Percentiles rank a stretch among this genome's conserved stretches.
phyloP scores from a whole-genome alignment of 1,140 invertebrate species.

The Hyles euphorbiae region DNA sequence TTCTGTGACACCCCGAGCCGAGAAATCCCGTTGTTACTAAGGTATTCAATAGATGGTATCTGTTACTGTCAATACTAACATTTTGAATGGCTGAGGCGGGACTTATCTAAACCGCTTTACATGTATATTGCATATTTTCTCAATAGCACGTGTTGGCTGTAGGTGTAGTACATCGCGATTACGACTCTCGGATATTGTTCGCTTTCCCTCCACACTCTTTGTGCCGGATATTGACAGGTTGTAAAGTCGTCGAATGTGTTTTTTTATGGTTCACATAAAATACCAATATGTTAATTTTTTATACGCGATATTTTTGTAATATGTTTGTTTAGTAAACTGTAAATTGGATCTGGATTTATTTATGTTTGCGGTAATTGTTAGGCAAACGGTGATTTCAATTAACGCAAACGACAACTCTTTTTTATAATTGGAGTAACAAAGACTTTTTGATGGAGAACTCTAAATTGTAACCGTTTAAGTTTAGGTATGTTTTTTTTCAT shows the following conservation, averaged over 20 bases:
- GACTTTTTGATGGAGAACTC: too few relatives aligned
- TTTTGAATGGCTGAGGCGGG: slow-evolving; percentile 17
- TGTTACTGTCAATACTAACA: slow-evolving; percentile 25
- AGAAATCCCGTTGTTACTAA: slow-evolving; percentile 27
- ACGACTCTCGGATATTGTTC: slow-evolving; percentile 7
- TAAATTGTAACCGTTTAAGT: too few relatives aligned
- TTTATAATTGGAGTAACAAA: too few relatives aligned
- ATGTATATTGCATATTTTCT: slow-evolving; percentile 17
- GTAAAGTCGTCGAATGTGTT: slow-evolving; percentile 19
- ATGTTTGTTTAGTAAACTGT: too few relatives aligned
- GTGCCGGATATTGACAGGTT: slow-evolving; percentile 20
- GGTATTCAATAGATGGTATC: slow-evolving; percentile 26
- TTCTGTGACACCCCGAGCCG: slow-evolving; percentile 11
- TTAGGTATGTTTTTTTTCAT: too few relatives aligned
- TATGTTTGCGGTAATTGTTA: background rate
- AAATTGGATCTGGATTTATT: background rate
- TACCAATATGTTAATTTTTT: too few relatives aligned
- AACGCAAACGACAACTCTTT: too few relatives aligned
- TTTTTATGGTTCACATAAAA: too few relatives aligned
- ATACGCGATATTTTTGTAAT: too few relatives aligned
- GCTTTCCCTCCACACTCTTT: background rate
- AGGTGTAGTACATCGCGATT: background rate
- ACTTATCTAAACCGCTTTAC: slow-evolving; percentile 26
- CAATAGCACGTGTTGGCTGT: slow-evolving; percentile 1
- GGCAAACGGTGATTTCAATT: too few relatives aligned